Conservation (phyloP, 2,888 invertebrate genomes). For the Stegana nigrithorax region DNA sequence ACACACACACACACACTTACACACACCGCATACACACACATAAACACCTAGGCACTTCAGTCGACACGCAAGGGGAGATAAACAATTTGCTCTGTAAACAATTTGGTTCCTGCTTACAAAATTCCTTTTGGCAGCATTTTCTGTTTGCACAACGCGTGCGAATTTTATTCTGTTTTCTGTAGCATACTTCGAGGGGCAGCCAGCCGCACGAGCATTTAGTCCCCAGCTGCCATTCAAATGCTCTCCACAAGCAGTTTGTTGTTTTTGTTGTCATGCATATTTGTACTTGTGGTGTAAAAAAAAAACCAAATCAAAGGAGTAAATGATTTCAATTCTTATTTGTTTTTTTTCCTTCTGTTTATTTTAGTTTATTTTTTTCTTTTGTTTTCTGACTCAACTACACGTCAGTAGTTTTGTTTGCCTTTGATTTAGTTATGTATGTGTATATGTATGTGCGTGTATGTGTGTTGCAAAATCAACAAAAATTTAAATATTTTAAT, state of each 20-base stretch:
- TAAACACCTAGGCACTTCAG: conserved; percentile 5
- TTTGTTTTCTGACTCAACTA: no score
- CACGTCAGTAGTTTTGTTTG: background rate
- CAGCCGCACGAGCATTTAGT: background rate
- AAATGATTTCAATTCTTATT: conserved; percentile 24
- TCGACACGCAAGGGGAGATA: no score
- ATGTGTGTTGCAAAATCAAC: no score
- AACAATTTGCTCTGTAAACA: background rate
- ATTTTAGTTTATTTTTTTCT: conserved; percentile 42
- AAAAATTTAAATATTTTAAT: no score
- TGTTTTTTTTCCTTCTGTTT: conserved; percentile 23
- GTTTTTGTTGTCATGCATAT: background rate
- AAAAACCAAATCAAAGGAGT: conserved; percentile 30
- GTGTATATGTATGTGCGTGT: background rate
- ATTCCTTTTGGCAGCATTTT: background rate
- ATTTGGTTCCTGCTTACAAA: background rate
- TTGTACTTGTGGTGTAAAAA: conserved; percentile 8
- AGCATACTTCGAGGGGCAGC: conserved; percentile 34
- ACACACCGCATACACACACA: conserved; percentile 11
- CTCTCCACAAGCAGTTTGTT: conserved; percentile 6
- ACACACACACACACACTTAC: conserved; percentile 18
- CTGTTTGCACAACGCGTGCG: no score
- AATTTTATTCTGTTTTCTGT: no score
- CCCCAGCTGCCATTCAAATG: background rate
- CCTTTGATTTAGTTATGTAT: background rate